These are phyloP conservation scores for Dynastes maya DNA, from an alignment of 2,888 invertebrate species.

Conservation along the genomic window DNA sequence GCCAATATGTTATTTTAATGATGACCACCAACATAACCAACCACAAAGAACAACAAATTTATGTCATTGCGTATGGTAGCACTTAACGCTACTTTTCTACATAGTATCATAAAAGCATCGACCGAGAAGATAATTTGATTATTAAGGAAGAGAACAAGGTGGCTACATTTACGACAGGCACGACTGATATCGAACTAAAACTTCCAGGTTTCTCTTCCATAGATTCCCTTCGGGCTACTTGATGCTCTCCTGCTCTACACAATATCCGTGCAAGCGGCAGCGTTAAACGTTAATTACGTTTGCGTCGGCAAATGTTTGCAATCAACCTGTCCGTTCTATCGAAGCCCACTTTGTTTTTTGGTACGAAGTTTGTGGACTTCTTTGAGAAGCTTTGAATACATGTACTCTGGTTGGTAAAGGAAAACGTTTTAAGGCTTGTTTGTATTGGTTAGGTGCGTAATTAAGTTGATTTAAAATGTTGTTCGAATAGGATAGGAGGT, in stretches of 20 bases:
- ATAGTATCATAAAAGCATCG: conserved; percentile 28
- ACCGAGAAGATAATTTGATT: conserved; percentile 42
- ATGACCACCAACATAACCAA: too few species aligned
- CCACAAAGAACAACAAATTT: too few species aligned
- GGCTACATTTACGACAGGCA: conserved; percentile 32
- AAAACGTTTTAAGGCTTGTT: too few species aligned
- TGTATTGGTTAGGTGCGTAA: too few species aligned
- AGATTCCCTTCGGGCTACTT: not conserved
- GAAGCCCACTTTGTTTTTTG: too few species aligned
- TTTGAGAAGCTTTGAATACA: too few species aligned
- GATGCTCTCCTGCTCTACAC: not conserved
- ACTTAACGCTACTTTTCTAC: conserved; percentile 15
- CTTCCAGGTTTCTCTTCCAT: not conserved
- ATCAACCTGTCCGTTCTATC: conserved; percentile 21
- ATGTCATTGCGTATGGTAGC: not conserved
- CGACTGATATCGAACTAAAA: not conserved
- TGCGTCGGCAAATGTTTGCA: conserved; percentile 33
- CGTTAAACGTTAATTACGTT: conserved; percentile 37
- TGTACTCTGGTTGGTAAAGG: too few species aligned
- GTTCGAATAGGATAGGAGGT: too few species aligned
- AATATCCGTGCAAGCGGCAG: not conserved
- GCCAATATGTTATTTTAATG: too few species aligned
- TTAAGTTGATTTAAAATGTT: too few species aligned
- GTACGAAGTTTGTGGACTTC: too few species aligned
- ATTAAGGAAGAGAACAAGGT: not conserved